phyloP scores from a whole-genome alignment of 1,140 invertebrate species.

The Campoletis sonorensis region DNA sequence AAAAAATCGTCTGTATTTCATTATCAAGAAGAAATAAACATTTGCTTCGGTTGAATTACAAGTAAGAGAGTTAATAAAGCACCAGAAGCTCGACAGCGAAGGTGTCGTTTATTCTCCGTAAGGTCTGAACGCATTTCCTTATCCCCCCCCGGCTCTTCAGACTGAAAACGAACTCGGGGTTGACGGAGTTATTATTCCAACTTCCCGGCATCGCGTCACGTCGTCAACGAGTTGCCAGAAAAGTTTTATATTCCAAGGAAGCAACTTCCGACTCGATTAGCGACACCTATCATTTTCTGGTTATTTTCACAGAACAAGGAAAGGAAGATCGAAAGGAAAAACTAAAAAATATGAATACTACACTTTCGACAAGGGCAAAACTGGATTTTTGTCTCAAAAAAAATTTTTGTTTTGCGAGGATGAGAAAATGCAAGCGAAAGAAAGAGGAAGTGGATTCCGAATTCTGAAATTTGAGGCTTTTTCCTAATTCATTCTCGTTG shows the following conservation, averaged over 20 bases:
- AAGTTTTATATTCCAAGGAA: constrained; percentile 18
- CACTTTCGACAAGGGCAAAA: not conserved
- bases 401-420: not conserved
- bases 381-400: too few relatives aligned
- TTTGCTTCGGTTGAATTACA: not conserved
- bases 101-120: not conserved
- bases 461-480: not conserved
- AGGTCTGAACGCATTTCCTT: constrained; percentile 20
- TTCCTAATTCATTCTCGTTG: not conserved
- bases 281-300: not conserved
- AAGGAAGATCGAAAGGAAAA: not conserved
- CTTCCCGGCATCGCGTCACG: constrained; percentile 31
- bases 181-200: constrained; percentile 50
- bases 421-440: not conserved
- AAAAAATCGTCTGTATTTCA: too few relatives aligned
- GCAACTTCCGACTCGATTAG: constrained; percentile 1
- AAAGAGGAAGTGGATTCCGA: not conserved
- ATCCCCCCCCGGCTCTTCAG: not conserved
- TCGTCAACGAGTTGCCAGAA: constrained; percentile 35
- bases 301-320: not conserved
- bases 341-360: not conserved
- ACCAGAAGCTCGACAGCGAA: not conserved
- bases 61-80: constrained; percentile 6
- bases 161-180: constrained; percentile 31
- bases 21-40: not conserved